Percentiles rank a stretch among this genome's conserved stretches.
phyloP scores from a whole-genome alignment of 2,888 invertebrate species.

The Electrophaes corylata region DNA sequence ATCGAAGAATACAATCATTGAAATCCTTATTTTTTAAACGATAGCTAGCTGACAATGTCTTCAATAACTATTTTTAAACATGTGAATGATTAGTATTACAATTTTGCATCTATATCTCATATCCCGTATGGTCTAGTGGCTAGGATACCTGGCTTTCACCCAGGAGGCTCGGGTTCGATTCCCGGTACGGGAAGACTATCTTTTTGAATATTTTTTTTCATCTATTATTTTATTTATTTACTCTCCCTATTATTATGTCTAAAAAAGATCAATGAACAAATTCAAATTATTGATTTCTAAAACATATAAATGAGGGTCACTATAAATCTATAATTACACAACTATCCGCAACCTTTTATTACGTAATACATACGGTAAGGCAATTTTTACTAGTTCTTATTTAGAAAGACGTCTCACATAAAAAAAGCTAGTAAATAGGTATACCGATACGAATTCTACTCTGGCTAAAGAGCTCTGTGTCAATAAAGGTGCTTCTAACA shows the following conservation, averaged over 20 bases:
- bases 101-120: neutral
- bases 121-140: conserved; percentile 88
- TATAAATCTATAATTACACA: too few species aligned
- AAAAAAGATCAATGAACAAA: too few species aligned
- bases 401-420: neutral
- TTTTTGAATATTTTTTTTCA: conserved; percentile 15
- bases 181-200: conserved; percentile 85
- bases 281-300: too few species aligned
- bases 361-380: too few species aligned
- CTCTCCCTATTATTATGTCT: too few species aligned
- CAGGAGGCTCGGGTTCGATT: conserved; percentile 90
- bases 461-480: conserved; percentile 45
- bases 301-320: too few species aligned
- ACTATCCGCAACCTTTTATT: too few species aligned
- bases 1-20: too few species aligned
- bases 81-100: neutral
- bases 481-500: conserved; percentile 50
- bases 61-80: neutral
- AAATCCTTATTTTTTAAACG: too few species aligned
- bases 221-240: too few species aligned
- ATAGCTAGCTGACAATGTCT: too few species aligned
- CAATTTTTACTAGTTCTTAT: neutral
- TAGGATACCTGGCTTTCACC: conserved; percentile 90
- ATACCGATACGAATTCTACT: conserved; percentile 12
- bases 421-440: conserved; percentile 6